Base-by-base conservation (phyloP, 2,113 vertebrate species). In the Cettia cetti region DNA sequence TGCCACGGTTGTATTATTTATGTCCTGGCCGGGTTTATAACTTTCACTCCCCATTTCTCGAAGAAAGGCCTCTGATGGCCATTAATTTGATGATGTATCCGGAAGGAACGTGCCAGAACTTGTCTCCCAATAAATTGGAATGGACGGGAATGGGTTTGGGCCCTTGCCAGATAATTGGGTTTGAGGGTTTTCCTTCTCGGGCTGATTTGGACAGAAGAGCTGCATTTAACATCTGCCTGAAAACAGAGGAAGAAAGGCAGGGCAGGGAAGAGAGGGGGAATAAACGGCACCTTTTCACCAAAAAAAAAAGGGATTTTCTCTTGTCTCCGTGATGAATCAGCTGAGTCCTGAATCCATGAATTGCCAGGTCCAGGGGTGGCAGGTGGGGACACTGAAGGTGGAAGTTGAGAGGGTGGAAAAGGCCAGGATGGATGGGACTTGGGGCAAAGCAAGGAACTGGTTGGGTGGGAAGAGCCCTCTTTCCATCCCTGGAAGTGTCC, bases 61-160 rank as follows among this genome's bases (percentile, higher is more conserved):
- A 57, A 35, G 81, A 92, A 79, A 90, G 45, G 66, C 59, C 84
- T 92, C 93, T 50, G 66, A 75, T 77, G 81, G 54, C 66, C 86
- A 74, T 89, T 86, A 87, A 83, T 90, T 81, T 35, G 75, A 72
- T 85, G 90, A 92, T 89, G 84, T 65, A 79, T 84, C 83, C 69
- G 78, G 40, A 53, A 86, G 63, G 69, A 91, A 75, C 56, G 57
- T 85, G 95, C 93, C 95, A 96, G 74, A 53, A 7, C 81, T 88
- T 52, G 54, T 85, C 44, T 97, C 94, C 82, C 88, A 45, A 1
- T 57, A 82, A 92, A 56, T 80, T 70, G 45, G 71, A 79, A 71
- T 19, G 88, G 89, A 78, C n/a, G 28, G 89, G 81, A 95, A 92
- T 2, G 3, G 74, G 45, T 49, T 92, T 95, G 94, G 87, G 61